Base-by-base conservation (phyloP, 1,140 invertebrate genomes). In the Megalopta genalis region DNA sequence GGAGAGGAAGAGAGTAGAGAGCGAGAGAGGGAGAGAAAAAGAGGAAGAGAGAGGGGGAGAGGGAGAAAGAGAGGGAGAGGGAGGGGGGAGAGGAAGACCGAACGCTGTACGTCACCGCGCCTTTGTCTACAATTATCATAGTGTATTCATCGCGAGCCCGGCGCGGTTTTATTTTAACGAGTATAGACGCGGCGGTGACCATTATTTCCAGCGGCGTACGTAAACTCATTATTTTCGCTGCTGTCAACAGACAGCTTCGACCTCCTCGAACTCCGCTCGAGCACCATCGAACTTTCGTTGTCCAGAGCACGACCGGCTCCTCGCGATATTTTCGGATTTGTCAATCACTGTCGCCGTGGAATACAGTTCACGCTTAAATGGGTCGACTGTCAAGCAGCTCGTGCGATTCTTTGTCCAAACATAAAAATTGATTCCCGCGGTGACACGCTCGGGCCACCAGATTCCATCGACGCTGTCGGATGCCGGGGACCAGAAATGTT, bases 81-180 rank as follows among this genome's bases (percentile, higher is more conserved):
- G 25, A 5, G 27, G 16, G 7, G 14, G 25, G 5, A 21, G 32
- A 39, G 32, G 8, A n/a, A 9, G 25, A 32, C 4, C 32, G 32
- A 59, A 16, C 46, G 18, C 49, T 32, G 46, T 18, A 68, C 49
- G 37, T 75, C 21, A 21, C 27, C 42, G 21, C 18, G 52, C 27
- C 16, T 54, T 76, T 76, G 74, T 76, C 74, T 49, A 76, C 74
- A 42, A n/a, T 52, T 54, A 25, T 32, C 32, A 32, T 65, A 59
- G 27, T 6, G 42, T 27, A 52, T 21, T 59, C 37, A 42, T 21
- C 46, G 16, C 18, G 52, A 42, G 8, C 5, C 9, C 52, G 39
- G 12, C 39, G 12, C 39, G 68, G 54, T 76, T 76, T 75, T 76
- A 60, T 68, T 76, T 76, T 76, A 76, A 76, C 74, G 74, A 76